Percentiles rank a stretch among this genome's conserved stretches.
phyloP scores from a whole-genome alignment of 2,888 invertebrate genomes.

The Hedychridium roseum region DNA sequence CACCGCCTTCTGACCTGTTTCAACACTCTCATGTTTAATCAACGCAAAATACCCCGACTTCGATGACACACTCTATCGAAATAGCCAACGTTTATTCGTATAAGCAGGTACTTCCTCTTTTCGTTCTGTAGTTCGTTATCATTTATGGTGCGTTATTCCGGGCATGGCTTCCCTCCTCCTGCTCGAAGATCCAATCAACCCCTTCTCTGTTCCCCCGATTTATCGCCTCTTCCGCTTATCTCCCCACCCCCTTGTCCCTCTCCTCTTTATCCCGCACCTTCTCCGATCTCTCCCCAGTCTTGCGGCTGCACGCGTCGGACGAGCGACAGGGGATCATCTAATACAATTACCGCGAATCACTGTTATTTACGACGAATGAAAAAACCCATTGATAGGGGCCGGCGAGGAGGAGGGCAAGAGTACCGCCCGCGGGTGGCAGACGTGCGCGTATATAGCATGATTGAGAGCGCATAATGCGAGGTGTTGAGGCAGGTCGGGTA shows the following conservation, averaged over 20 bases:
- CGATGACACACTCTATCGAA: too few relatives aligned
- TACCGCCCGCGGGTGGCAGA: conserved; percentile 24
- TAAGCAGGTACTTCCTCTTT: too few relatives aligned
- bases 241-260: conserved; percentile 1
- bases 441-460: conserved; percentile 44
- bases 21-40: too few relatives aligned
- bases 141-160: not conserved
- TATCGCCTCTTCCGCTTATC: conserved; percentile 18
- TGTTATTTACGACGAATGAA: conserved; percentile 51
- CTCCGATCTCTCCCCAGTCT: conserved; percentile 8
- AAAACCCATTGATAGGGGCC: conserved; percentile 36
- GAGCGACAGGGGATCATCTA: conserved; percentile 56
- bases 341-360: conserved; percentile 56
- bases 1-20: too few relatives aligned
- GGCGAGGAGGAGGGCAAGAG: conserved; percentile 18
- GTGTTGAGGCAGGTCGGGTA: conserved; percentile 54
- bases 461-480: conserved; percentile 58
- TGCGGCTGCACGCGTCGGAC: conserved; percentile 19
- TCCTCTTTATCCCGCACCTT: conserved; percentile 8
- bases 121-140: not conserved
- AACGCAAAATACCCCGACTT: too few relatives aligned
- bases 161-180: not conserved
- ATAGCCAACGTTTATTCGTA: too few relatives aligned
- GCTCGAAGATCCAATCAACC: not conserved
- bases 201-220: conserved; percentile 4